Conservation (phyloP, 2,113 vertebrate genomes). For the Nerophis lumbriciformis region DNA sequence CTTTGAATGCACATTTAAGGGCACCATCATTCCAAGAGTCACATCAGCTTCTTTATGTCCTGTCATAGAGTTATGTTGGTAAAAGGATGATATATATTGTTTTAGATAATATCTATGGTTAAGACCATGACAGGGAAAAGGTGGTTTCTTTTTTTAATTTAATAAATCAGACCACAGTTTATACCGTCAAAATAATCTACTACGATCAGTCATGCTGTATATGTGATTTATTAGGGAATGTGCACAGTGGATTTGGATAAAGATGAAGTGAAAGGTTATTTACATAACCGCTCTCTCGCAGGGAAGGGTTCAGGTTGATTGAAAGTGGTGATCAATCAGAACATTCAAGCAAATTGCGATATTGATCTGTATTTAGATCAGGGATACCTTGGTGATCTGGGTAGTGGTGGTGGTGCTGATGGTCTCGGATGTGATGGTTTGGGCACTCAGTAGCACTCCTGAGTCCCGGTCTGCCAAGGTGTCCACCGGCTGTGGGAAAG, state of each 20-base stretch:
- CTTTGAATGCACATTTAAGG: background rate
- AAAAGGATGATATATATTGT: background rate
- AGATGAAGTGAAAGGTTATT: background rate
- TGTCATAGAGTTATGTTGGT: background rate
- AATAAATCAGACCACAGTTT: background rate
- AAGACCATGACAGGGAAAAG: background rate
- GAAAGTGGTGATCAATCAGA: no score
- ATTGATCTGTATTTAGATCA: constrained; percentile 5
- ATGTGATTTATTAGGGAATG: background rate
- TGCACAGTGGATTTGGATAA: background rate
- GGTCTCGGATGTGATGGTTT: constrained; percentile 97
- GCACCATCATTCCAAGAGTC: background rate
- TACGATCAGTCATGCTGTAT: background rate
- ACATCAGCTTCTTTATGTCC: background rate
- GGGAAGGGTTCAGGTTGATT: no score
- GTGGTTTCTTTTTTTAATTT: no score
- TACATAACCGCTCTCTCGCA: background rate
- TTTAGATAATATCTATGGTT: background rate
- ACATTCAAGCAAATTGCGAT: background rate
- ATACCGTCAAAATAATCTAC: background rate
- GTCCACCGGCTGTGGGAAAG: constrained; percentile 77
- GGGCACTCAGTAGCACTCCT: constrained; percentile 88
- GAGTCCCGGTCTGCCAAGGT: constrained; percentile 79
- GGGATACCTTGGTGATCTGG: constrained; percentile 94
- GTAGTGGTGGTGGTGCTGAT: constrained; percentile 97